phyloP scores from a whole-genome alignment of 2,113 vertebrate species.

The Albula goreensis region DNA sequence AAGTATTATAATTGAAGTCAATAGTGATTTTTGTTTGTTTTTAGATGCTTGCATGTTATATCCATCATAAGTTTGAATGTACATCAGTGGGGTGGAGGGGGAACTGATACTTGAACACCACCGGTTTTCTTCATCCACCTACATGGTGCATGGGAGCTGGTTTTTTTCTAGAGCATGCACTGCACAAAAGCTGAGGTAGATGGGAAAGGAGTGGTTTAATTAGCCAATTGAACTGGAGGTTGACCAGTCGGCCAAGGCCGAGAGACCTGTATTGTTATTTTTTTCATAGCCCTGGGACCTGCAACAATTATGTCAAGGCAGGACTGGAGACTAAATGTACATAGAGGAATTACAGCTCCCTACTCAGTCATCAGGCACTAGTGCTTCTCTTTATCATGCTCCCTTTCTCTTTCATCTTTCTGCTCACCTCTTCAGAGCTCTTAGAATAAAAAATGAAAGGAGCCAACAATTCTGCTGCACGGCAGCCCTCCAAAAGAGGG shows the following conservation, averaged over 20 bases:
- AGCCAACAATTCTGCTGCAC: not conserved
- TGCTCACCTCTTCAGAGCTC: too few species aligned
- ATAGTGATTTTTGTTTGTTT: not conserved
- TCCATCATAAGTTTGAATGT: too few species aligned
- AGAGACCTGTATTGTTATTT: not conserved
- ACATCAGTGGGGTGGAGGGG: not conserved
- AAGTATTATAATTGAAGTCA: not conserved
- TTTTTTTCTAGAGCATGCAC: not conserved
- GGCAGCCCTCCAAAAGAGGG: not conserved
- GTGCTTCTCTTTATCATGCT: not conserved
- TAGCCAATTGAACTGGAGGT: not conserved
- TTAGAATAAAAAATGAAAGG: not conserved
- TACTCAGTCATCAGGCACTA: too few species aligned
- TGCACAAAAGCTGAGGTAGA: not conserved
- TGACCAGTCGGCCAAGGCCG: not conserved
- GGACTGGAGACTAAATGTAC: not conserved
- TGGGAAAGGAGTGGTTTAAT: not conserved
- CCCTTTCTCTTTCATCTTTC: not conserved
- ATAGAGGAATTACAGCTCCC: too few species aligned
- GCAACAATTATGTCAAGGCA: not conserved
- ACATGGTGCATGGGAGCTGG: not conserved
- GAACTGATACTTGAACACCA: not conserved
- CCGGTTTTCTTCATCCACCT: too few species aligned
- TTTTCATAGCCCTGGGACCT: not conserved
- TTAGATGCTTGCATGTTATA: not conserved